phyloP scores from a whole-genome alignment of 2,888 invertebrate species.

The Aphrophora alni region DNA sequence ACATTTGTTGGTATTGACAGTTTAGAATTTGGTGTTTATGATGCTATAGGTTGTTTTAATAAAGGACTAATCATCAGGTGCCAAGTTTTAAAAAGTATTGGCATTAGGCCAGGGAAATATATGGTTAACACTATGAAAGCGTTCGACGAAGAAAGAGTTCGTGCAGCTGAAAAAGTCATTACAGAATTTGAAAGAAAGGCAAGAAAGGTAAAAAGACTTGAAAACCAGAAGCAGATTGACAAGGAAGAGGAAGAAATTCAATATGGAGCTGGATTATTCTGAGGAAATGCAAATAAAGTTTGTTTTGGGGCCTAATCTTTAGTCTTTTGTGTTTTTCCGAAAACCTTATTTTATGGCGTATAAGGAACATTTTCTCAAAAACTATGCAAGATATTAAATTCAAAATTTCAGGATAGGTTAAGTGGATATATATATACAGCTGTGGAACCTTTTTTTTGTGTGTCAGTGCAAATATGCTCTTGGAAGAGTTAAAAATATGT shows the following conservation, averaged over 20 bases:
- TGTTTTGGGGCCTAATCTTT: neutral
- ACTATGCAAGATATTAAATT: neutral
- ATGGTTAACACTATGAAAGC: too few species aligned
- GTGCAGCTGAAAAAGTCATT: neutral
- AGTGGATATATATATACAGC: neutral
- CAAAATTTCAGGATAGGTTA: neutral
- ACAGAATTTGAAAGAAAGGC: neutral
- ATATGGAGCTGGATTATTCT: neutral
- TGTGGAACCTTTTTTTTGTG: neutral
- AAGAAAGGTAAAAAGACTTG: neutral
- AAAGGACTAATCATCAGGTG: neutral
- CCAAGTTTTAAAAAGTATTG: neutral
- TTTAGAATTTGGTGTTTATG: neutral
- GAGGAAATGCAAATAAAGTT: neutral
- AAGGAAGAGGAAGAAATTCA: neutral
- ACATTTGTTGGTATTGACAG: constrained; percentile 15
- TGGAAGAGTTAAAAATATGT: neutral
- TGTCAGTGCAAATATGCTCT: too few species aligned
- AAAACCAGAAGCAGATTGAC: neutral
- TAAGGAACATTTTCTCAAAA: neutral
- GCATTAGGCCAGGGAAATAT: neutral
- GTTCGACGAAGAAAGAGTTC: too few species aligned
- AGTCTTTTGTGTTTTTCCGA: neutral
- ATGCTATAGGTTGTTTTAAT: neutral
- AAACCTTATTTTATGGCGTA: neutral